Percentiles rank a stretch among this genome's conserved stretches.
Conservation (phyloP, 2,797 vertebrate species). For the Melanotaenia pygmaea region DNA sequence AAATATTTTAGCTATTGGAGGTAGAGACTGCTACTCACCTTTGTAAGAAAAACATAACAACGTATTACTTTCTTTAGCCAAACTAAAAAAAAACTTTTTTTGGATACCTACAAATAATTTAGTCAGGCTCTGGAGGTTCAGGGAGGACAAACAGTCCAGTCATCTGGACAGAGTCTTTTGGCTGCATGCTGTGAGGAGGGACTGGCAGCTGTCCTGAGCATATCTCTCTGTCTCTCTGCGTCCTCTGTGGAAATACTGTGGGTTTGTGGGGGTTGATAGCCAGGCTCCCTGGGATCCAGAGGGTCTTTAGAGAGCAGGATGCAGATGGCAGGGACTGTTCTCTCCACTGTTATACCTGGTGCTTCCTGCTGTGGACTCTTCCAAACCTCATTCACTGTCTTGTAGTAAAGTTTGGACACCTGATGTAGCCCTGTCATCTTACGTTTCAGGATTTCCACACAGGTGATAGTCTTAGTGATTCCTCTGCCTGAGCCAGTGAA, state of each 20-base stretch:
- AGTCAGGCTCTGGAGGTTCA: conserved; percentile 6
- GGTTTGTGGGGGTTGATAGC: conserved; percentile 88
- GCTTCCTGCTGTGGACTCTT: conserved; percentile 78
- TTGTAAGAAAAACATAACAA: background rate
- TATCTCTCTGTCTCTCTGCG: conserved; percentile 4
- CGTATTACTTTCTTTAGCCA: background rate
- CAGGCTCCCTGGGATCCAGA: conserved; percentile 86
- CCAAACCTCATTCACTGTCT: conserved; percentile 88
- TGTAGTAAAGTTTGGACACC: conserved; percentile 90
- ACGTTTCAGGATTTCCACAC: conserved; percentile 93
- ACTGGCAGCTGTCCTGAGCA: conserved; percentile 63
- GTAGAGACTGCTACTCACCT: background rate
- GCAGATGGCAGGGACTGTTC: conserved; percentile 89
- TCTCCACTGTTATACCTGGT: conserved; percentile 81
- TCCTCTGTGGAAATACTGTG: conserved; percentile 35
- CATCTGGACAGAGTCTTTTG: conserved; percentile 75
- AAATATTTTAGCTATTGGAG: background rate
- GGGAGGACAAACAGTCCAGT: conserved; percentile 27
- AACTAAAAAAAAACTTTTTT: background rate
- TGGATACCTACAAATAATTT: background rate
- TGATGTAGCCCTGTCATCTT: conserved; percentile 90
- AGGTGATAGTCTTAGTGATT: conserved; percentile 94
- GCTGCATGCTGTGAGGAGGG: conserved; percentile 49
- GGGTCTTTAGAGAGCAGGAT: conserved; percentile 94
- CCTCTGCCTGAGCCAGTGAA: conserved; percentile 91